Evolutionary conservation across 2,113 vertebrate species (phyloP).

Genomic region (Anguilla rostrata): DNA sequence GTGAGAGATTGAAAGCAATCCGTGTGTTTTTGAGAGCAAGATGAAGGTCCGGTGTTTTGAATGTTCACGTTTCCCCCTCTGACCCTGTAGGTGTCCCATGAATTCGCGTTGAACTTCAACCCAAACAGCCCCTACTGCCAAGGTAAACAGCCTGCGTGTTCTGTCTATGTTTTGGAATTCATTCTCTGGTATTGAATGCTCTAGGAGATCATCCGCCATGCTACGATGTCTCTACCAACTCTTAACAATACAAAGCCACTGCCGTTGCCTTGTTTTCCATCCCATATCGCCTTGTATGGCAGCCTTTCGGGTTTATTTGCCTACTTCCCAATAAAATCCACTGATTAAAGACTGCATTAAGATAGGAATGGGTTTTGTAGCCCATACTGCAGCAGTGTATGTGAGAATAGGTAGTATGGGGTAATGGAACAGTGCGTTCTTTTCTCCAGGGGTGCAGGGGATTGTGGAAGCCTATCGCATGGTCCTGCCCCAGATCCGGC

Average conservation of each 20-base stretch:
- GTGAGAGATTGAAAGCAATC: slow-evolving; percentile 54
- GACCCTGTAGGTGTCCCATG: slow-evolving; percentile 79
- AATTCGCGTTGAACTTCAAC: slow-evolving; percentile 94
- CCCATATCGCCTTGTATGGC: no score
- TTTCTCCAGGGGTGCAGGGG: slow-evolving; percentile 79
- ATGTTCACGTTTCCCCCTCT: slow-evolving; percentile 24
- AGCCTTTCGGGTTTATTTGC: no score
- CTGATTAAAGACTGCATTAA: no score
- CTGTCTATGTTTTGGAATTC: not conserved
- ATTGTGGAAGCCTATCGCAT: slow-evolving; percentile 83
- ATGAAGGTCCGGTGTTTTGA: not conserved
- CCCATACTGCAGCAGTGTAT: no score
- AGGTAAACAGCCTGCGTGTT: slow-evolving; percentile 72
- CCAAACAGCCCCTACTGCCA: slow-evolving; percentile 81
- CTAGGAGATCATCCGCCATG: no score
- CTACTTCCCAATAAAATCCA: no score
- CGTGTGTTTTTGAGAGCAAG: not conserved
- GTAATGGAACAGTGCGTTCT: not conserved
- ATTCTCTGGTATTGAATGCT: not conserved
- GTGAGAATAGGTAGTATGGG: not conserved
- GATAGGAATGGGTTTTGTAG: no score
- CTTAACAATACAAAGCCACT: no score
- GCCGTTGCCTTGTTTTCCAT: no score
- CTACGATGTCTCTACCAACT: no score
- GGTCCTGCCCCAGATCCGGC: slow-evolving; percentile 77